Base-by-base conservation (phyloP, 2,113 vertebrate species). In the Neoarius graeffei region DNA sequence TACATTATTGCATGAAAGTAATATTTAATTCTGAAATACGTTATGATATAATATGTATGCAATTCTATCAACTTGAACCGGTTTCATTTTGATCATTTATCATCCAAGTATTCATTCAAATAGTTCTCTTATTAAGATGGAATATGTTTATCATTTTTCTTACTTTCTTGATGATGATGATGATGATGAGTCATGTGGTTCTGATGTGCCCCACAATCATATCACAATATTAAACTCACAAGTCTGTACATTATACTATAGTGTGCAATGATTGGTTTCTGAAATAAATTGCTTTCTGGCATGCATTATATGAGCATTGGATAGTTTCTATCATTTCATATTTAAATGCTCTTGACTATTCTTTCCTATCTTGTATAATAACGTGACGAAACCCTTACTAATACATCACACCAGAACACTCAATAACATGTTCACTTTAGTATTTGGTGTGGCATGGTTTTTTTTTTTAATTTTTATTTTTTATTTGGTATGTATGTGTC, bases 401-500 rank as follows among this genome's bases (percentile, higher is more conserved):
- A 30, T 27, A 30, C 7, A 57, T 57, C 52, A 57, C 54, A 57
- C 77, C 54, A 80, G 77, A 80, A 17, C 77, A n/a, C 60, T 66
- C 11, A 54, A 30, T 19, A 67, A 30, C 82, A 67, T 11, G 48
- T 69, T 27, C 15, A 42, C 30, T 60, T 69, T 74, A 74, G 5
- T 42, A 59, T 59, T 59, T 73, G 17, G 74, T 15, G 48, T 86
- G 80, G 27, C 4, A 35, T 57, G 54, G 9, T 35, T 27, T 76
- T 42, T 42, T 42, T 3, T 42, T 42, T 35, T 35, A n/a, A n/a
- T 35, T 35, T 1, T 35, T 35, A 1, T 35, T 35, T 42, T 57
- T 80, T 57, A 57, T 73, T 30, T 84, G 79, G 60, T 25, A 42
- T 85, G 71, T 35, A 27, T 77, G 52, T 84, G 60, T n/a, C 48